Conservation (phyloP, 2,113 vertebrate genomes). For the Daboia siamensis region DNA sequence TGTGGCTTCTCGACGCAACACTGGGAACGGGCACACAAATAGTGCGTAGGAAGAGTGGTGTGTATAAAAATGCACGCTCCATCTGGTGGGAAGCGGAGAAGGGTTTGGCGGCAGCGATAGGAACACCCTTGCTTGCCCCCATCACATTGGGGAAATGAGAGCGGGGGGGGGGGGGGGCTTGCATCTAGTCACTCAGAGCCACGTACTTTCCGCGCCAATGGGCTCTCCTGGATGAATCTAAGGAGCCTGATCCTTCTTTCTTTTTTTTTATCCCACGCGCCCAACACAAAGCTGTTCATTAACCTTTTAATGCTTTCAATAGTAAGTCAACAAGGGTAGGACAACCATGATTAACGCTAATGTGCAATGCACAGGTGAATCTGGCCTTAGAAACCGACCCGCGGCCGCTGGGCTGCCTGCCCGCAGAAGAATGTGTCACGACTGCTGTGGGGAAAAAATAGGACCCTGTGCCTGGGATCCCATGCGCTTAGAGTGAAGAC, state of each 20-base stretch:
- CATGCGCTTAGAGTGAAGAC: not conserved
- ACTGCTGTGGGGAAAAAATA: not conserved
- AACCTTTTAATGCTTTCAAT: not conserved
- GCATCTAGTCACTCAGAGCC: not conserved
- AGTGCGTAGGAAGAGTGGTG: not conserved
- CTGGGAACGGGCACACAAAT: not conserved
- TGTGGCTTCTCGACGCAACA: not conserved
- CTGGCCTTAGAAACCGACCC: not conserved
- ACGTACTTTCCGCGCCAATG: not conserved
- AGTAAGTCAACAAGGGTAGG: not conserved
- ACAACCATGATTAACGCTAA: not conserved
- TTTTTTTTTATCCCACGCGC: not conserved
- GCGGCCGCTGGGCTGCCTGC: not conserved
- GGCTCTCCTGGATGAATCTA: too few relatives aligned
- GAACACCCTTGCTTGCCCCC: not conserved
- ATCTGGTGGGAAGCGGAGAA: not conserved
- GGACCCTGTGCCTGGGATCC: not conserved
- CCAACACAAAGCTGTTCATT: not conserved
- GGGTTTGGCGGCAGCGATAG: not conserved
- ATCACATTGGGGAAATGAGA: not conserved
- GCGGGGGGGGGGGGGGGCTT: not conserved
- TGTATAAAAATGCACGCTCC: not conserved
- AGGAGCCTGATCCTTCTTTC: not conserved
- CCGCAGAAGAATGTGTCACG: not conserved
- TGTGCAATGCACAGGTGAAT: not conserved